Base-by-base conservation (phyloP, 2,113 vertebrate species). In the Psammodynastes pulverulentus region DNA sequence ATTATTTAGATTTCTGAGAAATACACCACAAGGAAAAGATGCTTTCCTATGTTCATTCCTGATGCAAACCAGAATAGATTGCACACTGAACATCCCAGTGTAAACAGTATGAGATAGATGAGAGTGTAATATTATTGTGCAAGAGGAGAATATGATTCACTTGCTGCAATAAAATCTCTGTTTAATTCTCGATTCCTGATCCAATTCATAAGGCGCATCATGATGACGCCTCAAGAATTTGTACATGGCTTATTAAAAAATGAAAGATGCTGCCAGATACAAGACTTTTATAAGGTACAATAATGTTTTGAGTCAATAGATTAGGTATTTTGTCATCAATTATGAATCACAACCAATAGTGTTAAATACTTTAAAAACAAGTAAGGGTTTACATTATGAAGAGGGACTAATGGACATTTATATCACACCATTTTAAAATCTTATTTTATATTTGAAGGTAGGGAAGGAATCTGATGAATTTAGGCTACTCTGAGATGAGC, bases 1-100 rank as follows among this genome's bases (percentile, higher is more conserved):
- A 90, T 46, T 84, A 79, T 85, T 54, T 88, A 23, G 86, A 58
- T 90, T 89, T 88, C 86, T 88, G 51, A 91, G 86, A 84, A 91
- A 91, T 58, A 26, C n/a, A 51, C 17, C 5, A 88, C 52, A 4
- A 53, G 3, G 34, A 79, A 84, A 51, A 46, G 12, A 29, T 19
- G 24, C 29, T 89, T 49, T 51, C 58, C 58, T 19, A 34, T 90
- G 48, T 84, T n/a, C 21, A 67, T 24, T 89, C 9, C 13, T 67
- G 79, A 91, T 62, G 49, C n/a, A 92, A 90, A 87, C 34, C 39
- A 72, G 26, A 91, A 43, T 87, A 34, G 53, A 90, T 90, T 67
- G 51, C 23, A 84, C 58, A 67, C 54, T 23, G 46, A 67, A 54
- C 43, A 46, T 29, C 24, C 17, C 62, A 56, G 56, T 43, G 10